Conservation (phyloP, 2,888 invertebrate species). For the Sesia bembeciformis region DNA sequence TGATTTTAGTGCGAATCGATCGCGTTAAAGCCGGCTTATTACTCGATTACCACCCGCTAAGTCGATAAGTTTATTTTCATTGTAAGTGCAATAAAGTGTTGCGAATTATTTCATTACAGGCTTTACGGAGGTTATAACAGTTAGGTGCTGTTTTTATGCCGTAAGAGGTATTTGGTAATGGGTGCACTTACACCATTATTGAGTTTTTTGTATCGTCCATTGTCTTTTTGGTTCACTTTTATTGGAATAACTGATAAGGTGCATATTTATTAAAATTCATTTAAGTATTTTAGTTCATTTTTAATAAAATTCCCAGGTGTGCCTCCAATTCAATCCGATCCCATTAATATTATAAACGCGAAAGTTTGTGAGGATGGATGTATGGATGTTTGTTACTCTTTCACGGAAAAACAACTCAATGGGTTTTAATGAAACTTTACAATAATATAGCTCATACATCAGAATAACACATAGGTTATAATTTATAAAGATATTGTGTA, state of each 20-base stretch:
- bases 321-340: too few relatives aligned
- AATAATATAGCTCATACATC: too few relatives aligned
- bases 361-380: too few relatives aligned
- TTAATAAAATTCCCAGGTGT: too few relatives aligned
- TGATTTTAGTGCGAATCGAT: slow-evolving; percentile 12
- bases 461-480: too few relatives aligned
- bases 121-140: slow-evolving; percentile 21
- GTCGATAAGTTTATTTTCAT: slow-evolving; percentile 48
- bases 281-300: too few relatives aligned
- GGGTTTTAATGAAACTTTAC: too few relatives aligned
- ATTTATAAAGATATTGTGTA: too few relatives aligned
- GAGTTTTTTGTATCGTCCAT: background rate
- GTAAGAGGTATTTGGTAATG: slow-evolving; percentile 5
- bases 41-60: slow-evolving; percentile 59
- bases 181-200: slow-evolving; percentile 8
- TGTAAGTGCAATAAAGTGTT: slow-evolving; percentile 49
- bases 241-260: background rate
- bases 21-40: slow-evolving; percentile 31
- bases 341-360: too few relatives aligned
- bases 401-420: too few relatives aligned
- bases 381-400: too few relatives aligned
- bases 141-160: background rate
- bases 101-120: slow-evolving; percentile 53
- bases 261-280: background rate
- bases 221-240: background rate